Conservation (phyloP, 1,140 invertebrate species). For the Eufriesea mexicana region DNA sequence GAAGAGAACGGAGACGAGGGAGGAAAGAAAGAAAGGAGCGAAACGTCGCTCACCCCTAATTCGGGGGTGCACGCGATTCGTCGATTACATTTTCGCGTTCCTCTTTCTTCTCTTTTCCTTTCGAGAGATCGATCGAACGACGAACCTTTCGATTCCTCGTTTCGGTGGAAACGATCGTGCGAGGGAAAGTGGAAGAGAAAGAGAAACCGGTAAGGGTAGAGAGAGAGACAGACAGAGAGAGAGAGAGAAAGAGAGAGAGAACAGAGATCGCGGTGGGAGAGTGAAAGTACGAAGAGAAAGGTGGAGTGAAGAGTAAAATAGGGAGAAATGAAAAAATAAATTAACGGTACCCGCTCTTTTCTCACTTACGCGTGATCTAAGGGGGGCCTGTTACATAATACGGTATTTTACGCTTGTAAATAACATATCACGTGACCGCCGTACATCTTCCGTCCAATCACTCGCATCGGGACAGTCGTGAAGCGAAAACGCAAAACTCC, state of each 20-base stretch:
- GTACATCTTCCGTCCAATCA: constrained; percentile 63
- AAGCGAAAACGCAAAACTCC: constrained; percentile 50
- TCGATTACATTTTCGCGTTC: not conserved
- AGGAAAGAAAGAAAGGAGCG: constrained; percentile 12
- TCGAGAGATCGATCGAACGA: not conserved
- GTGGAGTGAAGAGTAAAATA: not conserved
- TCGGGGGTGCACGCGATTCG: not conserved
- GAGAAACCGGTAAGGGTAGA: not conserved
- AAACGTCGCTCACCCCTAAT: not conserved
- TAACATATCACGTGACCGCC: constrained; percentile 77
- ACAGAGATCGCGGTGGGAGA: not conserved
- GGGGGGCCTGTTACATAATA: constrained; percentile 69
- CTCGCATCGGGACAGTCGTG: constrained; percentile 59
- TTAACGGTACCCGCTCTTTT: constrained; percentile 68
- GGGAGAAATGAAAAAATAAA: constrained; percentile 65
- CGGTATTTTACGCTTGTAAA: constrained; percentile 66
- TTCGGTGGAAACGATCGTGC: not conserved
- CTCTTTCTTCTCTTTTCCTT: not conserved
- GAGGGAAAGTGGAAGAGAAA: not conserved
- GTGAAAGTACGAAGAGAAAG: not conserved
- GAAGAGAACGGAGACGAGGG: not conserved
- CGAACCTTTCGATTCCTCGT: constrained; percentile 11
- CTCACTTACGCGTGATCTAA: constrained; percentile 65
- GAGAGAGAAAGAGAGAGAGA: not conserved
- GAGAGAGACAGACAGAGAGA: not conserved